Evolutionary conservation across 2,113 vertebrate species (phyloP).

Genomic region (zebrafish (Danio rerio)): DNA sequence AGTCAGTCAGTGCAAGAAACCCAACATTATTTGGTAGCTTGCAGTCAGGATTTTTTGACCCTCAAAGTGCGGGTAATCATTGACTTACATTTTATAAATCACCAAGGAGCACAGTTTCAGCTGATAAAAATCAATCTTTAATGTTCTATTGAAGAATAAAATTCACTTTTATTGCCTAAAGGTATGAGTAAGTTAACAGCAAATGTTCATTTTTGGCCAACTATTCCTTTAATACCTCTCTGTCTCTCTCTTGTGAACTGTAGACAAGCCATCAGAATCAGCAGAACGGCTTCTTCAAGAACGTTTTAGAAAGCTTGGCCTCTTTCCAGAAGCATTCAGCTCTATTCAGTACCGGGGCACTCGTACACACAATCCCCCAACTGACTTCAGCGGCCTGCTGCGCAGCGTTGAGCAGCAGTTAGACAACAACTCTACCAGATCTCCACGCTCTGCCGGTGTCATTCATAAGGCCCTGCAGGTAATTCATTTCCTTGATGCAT

Average conservation of each 20-base stretch:
- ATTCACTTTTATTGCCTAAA: too few relatives aligned
- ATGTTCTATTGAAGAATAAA: too few relatives aligned
- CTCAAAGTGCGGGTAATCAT: too few relatives aligned
- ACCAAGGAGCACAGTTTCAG: too few relatives aligned
- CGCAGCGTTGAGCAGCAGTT: slow-evolving; percentile 90
- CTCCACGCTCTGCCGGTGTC: slow-evolving; percentile 90
- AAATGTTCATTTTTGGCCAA: background rate
- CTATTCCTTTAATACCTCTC: background rate
- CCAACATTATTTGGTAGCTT: too few relatives aligned
- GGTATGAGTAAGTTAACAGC: too few relatives aligned
- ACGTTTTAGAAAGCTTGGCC: slow-evolving; percentile 91
- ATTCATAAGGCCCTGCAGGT: slow-evolving; percentile 96
- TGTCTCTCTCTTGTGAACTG: background rate
- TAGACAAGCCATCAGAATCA: slow-evolving; percentile 89
- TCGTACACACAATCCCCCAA: slow-evolving; percentile 95
- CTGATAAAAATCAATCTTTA: too few relatives aligned
- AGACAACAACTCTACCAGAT: slow-evolving; percentile 95
- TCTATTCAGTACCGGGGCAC: slow-evolving; percentile 97
- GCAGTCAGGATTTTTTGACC: too few relatives aligned
- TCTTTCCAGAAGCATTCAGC: slow-evolving; percentile 98
- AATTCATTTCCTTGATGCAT: slow-evolving; percentile 39
- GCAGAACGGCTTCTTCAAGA: slow-evolving; percentile 96
- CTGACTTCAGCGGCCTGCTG: slow-evolving; percentile 94
- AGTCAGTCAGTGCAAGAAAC: too few relatives aligned
- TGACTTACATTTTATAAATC: too few relatives aligned